Conservation (phyloP, 2,797 vertebrate species). For the Columba guinea region DNA sequence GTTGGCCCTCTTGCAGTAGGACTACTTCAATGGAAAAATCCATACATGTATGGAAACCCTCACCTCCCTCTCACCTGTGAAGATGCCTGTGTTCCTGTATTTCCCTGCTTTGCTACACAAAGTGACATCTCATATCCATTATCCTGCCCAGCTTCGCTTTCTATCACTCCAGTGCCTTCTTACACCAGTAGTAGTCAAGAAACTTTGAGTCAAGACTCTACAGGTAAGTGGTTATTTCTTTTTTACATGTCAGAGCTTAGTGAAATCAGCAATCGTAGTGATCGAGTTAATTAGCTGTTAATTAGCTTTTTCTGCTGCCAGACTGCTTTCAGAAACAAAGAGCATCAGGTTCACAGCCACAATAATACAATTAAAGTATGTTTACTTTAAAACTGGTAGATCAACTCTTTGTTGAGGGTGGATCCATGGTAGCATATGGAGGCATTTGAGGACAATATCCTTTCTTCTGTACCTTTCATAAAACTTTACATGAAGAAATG, state of each 20-base stretch:
- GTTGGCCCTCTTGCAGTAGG: slow-evolving; percentile 83
- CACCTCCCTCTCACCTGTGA: slow-evolving; percentile 67
- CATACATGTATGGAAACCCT: slow-evolving; percentile 62
- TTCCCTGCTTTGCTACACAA: slow-evolving; percentile 63
- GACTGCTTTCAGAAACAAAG: background rate
- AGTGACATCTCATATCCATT: slow-evolving; percentile 80
- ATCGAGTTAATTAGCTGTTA: background rate
- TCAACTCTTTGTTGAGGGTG: background rate
- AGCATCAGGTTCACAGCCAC: background rate
- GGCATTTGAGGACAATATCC: background rate
- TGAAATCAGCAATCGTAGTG: background rate
- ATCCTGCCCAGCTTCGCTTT: slow-evolving; percentile 90
- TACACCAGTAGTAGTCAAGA: slow-evolving; percentile 86
- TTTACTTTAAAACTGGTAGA: background rate
- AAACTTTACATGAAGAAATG: background rate
- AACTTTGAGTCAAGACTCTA: slow-evolving; percentile 85
- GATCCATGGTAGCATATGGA: background rate
- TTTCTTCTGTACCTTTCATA: background rate
- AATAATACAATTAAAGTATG: background rate
- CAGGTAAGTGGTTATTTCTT: slow-evolving; percentile 72
- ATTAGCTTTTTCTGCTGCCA: background rate
- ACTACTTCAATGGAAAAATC: slow-evolving; percentile 86
- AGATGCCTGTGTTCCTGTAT: slow-evolving; percentile 75
- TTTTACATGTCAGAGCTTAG: background rate
- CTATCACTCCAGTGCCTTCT: slow-evolving; percentile 87